Conservation (phyloP, 2,888 invertebrate species). For the Drosophila eohydei region DNA sequence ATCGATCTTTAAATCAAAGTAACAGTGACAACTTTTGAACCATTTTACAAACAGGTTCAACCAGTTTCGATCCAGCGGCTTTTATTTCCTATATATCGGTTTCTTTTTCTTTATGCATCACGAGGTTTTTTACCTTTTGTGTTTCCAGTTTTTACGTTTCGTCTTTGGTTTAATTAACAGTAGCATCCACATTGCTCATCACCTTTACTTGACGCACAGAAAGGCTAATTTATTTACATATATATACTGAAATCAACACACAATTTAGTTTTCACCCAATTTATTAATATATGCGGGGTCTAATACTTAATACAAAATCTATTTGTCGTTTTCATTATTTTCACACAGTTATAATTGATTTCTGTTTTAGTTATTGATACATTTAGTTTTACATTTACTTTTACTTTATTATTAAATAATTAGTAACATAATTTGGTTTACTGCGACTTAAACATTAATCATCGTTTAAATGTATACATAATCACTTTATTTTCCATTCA, state of each 20-base stretch:
- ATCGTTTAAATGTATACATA: slow-evolving; percentile 60
- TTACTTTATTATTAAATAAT: slow-evolving; percentile 67
- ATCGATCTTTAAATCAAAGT: too few relatives aligned
- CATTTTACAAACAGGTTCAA: too few relatives aligned
- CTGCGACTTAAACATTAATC: slow-evolving; percentile 73
- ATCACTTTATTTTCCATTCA: slow-evolving; percentile 50
- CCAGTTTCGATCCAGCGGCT: too few relatives aligned
- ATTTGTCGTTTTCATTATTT: slow-evolving; percentile 49
- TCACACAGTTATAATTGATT: slow-evolving; percentile 69
- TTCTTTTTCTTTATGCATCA: too few relatives aligned
- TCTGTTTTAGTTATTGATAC: slow-evolving; percentile 64
- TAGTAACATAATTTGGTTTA: slow-evolving; percentile 79
- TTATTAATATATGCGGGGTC: slow-evolving; percentile 50
- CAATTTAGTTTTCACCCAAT: slow-evolving; percentile 21
- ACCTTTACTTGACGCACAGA: too few relatives aligned
- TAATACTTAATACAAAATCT: slow-evolving; percentile 74
- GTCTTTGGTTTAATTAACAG: too few relatives aligned
- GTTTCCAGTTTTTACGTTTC: too few relatives aligned
- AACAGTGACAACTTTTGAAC: too few relatives aligned
- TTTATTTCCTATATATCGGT: too few relatives aligned
- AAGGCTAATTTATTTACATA: too few relatives aligned
- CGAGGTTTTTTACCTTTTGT: too few relatives aligned
- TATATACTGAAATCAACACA: neutral
- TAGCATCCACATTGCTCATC: too few relatives aligned
- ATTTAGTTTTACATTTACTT: slow-evolving; percentile 45